phyloP scores from a whole-genome alignment of 2,888 invertebrate species.

The Temnothorax ravouxi region DNA sequence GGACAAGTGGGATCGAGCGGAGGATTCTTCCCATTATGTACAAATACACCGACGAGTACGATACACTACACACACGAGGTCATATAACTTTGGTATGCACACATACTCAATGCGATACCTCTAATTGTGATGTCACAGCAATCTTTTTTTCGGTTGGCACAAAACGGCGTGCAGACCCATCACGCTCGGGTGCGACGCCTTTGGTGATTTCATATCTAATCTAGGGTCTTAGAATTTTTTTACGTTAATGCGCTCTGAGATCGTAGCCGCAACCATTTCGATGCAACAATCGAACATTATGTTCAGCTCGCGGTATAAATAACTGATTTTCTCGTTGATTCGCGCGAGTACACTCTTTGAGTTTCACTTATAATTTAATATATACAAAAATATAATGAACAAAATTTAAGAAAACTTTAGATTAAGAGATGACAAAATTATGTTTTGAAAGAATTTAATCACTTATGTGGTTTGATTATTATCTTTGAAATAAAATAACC shows the following conservation, averaged over 20 bases:
- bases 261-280: slow-evolving; percentile 44
- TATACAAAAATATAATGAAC: not conserved
- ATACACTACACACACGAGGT: slow-evolving; percentile 43
- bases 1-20: slow-evolving; percentile 59
- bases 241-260: not conserved
- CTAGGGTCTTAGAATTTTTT: slow-evolving; percentile 44
- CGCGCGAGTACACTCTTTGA: slow-evolving; percentile 8
- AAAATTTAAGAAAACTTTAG: not conserved
- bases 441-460: not conserved
- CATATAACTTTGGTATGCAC: slow-evolving; percentile 54
- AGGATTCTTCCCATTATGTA: slow-evolving; percentile 52
- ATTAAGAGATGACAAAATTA: not conserved
- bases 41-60: slow-evolving; percentile 60
- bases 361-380: not conserved
- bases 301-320: not conserved
- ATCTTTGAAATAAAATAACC: not conserved
- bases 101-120: slow-evolving; percentile 57
- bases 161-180: slow-evolving; percentile 48
- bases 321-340: slow-evolving; percentile 31
- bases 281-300: slow-evolving; percentile 18
- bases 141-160: slow-evolving; percentile 48
- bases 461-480: not conserved
- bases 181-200: slow-evolving; percentile 25
- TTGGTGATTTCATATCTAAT: slow-evolving; percentile 50
- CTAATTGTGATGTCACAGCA: slow-evolving; percentile 62